Conservation (phyloP, 1,140 invertebrate genomes). For the Drosophila bipectinata region DNA sequence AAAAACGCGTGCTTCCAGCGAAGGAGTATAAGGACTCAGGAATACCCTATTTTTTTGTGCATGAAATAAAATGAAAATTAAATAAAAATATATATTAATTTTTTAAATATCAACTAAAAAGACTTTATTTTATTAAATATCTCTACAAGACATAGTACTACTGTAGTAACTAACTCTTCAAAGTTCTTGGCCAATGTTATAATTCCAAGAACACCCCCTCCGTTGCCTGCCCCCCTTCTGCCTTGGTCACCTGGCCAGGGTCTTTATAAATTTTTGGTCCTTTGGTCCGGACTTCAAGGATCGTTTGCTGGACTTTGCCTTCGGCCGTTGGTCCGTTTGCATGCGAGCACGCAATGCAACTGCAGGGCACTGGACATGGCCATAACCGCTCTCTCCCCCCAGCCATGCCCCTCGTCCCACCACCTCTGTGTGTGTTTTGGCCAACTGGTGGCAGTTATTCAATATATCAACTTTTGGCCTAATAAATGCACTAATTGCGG, state of each 20-base stretch:
- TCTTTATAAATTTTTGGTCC: slow-evolving; percentile 5
- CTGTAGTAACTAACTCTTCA: not conserved
- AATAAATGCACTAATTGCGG: slow-evolving; percentile 84
- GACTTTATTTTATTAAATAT: not conserved
- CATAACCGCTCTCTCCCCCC: slow-evolving; percentile 1
- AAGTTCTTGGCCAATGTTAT: not conserved
- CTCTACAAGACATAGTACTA: too few relatives aligned
- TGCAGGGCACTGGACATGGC: slow-evolving; percentile 8
- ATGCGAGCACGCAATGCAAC: slow-evolving; percentile 26
- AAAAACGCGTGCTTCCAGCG: slow-evolving; percentile 19
- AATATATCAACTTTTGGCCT: slow-evolving; percentile 80
- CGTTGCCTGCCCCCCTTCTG: not conserved
- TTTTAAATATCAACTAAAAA: not conserved
- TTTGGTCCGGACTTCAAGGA: slow-evolving; percentile 31
- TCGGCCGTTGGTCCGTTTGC: slow-evolving; percentile 31
- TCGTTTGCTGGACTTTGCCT: slow-evolving; percentile 41
- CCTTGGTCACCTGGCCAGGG: slow-evolving; percentile 10
- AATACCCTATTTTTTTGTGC: not conserved
- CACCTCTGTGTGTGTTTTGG: slow-evolving; percentile 3
- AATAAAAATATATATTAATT: fast-evolving
- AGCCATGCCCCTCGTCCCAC: not conserved
- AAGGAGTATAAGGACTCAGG: not conserved
- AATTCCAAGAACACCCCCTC: not conserved
- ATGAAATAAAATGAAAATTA: not conserved
- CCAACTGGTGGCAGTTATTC: slow-evolving; percentile 65